phyloP scores from a whole-genome alignment of 1,140 invertebrate species.

The Sarcophaga peregrina region DNA sequence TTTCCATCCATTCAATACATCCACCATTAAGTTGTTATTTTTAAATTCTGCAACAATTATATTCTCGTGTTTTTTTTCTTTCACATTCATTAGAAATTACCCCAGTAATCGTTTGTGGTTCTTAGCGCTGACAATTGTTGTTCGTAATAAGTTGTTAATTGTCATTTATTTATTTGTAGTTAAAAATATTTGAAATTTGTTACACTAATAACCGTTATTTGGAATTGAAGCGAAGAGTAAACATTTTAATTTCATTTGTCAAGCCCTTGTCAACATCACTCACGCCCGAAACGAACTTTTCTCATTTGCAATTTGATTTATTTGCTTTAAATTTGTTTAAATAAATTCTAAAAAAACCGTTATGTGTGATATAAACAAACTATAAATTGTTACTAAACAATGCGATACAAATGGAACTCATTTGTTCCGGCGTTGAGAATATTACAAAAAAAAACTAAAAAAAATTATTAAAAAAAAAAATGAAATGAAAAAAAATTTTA shows the following conservation, averaged over 20 bases:
- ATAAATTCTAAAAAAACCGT: background rate
- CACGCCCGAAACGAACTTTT: background rate
- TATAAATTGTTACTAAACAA: slow-evolving; percentile 26
- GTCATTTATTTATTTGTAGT: no score
- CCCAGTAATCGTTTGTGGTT: no score
- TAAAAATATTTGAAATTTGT: no score
- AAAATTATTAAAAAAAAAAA: background rate
- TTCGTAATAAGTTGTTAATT: no score
- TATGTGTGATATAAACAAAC: background rate
- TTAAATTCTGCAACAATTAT: no score
- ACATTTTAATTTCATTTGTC: background rate
- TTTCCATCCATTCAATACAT: no score
- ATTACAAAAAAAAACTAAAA: background rate
- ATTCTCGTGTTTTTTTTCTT: no score
- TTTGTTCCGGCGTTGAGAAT: background rate
- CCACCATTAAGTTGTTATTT: no score
- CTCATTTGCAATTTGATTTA: background rate
- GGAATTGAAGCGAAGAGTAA: no score
- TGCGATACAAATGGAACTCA: background rate
- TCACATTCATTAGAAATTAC: no score
- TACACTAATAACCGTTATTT: no score
- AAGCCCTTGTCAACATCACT: slow-evolving; percentile 4
- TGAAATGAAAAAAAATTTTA: background rate
- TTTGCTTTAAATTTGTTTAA: background rate
- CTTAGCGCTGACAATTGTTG: no score